Base-by-base conservation (phyloP, 1,140 invertebrate species). In the Drosophila nikananu region DNA sequence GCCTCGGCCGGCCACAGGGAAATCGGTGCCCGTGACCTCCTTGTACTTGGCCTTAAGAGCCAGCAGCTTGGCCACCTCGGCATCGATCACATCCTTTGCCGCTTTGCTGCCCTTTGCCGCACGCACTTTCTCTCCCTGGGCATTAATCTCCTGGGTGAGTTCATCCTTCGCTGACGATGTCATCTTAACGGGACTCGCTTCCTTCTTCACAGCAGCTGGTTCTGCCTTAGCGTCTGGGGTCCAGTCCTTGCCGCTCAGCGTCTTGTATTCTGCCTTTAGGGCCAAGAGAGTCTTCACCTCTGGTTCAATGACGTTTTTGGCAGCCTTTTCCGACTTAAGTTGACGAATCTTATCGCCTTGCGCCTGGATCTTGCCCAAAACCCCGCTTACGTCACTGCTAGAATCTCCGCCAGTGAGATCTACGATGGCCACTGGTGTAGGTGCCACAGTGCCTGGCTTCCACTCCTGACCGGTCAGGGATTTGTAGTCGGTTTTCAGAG, bases 1-100 rank as follows among this genome's bases (percentile, higher is more conserved):
- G 27, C 27, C 27, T 30, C 94, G 83, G 65, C 91, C 93, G 5
- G 94, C 93, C 46, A 94, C 93, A 5, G 94, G 94, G 81, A 95
- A 95, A 67, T 97, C 96, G 46, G 94, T 94, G 7, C 96, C 97
- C 6, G 96, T 96, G 25, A 95, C 83, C 49, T 94, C 93, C 94
- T 98, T 98, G 91, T 96, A 99, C 60, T 97, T 94, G 2, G 93
- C 94, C 93, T 99, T 99, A 5, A 99, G 93, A 23, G 94, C 93
- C 64, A 98, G 93, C 35, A 98, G 93, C 58, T 94, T 93, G 92
- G 97, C 95, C n/a, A 98, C 96, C 83, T 95, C 96, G 15, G 93
- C 94, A 80, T 97, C 96, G 58, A 97, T 94, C 19, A 94, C 87
- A 7, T 94, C 94, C 94, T 95, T 94, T 30, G 81, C 58, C 15